Conservation (phyloP, 53 echinoderm and acorn worm genomes). For the Temnopleurus reevesii region DNA sequence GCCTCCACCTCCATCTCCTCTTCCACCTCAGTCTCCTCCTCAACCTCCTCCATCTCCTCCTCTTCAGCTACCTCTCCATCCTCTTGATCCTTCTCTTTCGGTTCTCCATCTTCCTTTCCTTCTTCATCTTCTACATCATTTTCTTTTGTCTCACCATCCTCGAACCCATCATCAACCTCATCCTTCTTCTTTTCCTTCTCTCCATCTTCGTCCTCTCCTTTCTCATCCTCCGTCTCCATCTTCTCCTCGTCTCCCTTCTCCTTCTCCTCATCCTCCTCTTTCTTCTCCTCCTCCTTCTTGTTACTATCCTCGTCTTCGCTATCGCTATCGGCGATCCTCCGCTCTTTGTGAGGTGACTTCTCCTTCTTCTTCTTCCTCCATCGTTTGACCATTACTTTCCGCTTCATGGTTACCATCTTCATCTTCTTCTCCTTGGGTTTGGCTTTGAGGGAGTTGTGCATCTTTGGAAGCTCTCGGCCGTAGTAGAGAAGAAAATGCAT, state of each 20-base stretch:
- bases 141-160: slow-evolving; percentile 57
- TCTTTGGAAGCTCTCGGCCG: slow-evolving; percentile 94
- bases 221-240: slow-evolving; percentile 10
- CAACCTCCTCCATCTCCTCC: slow-evolving; percentile 71
- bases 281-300: neutral
- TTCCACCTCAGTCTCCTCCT: slow-evolving; percentile 58
- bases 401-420: slow-evolving; percentile 55
- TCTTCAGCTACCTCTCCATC: slow-evolving; percentile 71
- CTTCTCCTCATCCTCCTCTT: slow-evolving; percentile 17
- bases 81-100: slow-evolving; percentile 58
- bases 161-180: slow-evolving; percentile 48
- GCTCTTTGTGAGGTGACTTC: slow-evolving; percentile 39
- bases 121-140: slow-evolving; percentile 54
- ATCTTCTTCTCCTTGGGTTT: slow-evolving; percentile 76
- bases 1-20: slow-evolving; percentile 69
- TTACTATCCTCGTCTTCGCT: slow-evolving; percentile 20
- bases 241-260: slow-evolving; percentile 25
- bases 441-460: slow-evolving; percentile 81
- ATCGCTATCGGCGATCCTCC: slow-evolving; percentile 50
- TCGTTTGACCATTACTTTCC: slow-evolving; percentile 48
- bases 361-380: slow-evolving; percentile 58
- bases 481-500: slow-evolving; percentile 96
- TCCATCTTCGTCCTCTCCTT: slow-evolving; percentile 9
- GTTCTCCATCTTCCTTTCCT: slow-evolving; percentile 40
- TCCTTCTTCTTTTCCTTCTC: slow-evolving; percentile 36